A percentile compares a stretch with the other conserved stretches of the same genome.
Evolutionary conservation across 2,888 invertebrate species (phyloP).

Genomic region (Neoscelio sp.): DNA sequence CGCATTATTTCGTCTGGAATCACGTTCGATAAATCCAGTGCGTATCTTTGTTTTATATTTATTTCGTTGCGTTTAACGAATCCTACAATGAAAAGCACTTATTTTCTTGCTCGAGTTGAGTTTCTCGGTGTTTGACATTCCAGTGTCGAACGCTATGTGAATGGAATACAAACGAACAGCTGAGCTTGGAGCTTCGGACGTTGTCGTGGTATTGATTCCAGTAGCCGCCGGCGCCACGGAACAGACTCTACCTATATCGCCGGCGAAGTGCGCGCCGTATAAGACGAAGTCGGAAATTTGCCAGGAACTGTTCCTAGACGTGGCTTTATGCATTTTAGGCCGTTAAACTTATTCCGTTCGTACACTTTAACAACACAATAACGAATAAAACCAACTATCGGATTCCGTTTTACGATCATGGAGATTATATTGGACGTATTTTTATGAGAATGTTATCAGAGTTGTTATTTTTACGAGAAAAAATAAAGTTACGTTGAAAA

Average conservation of each 20-base stretch:
- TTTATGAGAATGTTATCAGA: too few species aligned
- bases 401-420: neutral
- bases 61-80: conserved; percentile 19
- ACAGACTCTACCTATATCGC: conserved; percentile 53
- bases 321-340: conserved; percentile 11
- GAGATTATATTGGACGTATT: neutral
- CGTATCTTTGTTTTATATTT: conserved; percentile 3
- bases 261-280: conserved; percentile 13
- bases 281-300: conserved; percentile 42
- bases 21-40: conserved; percentile 1
- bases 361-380: neutral
- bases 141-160: conserved; percentile 42
- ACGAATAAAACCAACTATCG: neutral
- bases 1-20: neutral
- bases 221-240: conserved; percentile 79
- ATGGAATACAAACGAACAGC: conserved; percentile 72
- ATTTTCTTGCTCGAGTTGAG: conserved; percentile 10
- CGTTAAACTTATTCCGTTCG: conserved; percentile 45
- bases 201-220: conserved; percentile 79
- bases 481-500: too few species aligned
- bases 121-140: conserved; percentile 45
- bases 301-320: conserved; percentile 48
- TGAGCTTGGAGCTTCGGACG: conserved; percentile 75
- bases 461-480: too few species aligned
- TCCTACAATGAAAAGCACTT: conserved; percentile 30